These are phyloP conservation scores for Hyperoodon ampullatus DNA, from an alignment of 2,113 vertebrate species.

Conservation along the genomic window DNA sequence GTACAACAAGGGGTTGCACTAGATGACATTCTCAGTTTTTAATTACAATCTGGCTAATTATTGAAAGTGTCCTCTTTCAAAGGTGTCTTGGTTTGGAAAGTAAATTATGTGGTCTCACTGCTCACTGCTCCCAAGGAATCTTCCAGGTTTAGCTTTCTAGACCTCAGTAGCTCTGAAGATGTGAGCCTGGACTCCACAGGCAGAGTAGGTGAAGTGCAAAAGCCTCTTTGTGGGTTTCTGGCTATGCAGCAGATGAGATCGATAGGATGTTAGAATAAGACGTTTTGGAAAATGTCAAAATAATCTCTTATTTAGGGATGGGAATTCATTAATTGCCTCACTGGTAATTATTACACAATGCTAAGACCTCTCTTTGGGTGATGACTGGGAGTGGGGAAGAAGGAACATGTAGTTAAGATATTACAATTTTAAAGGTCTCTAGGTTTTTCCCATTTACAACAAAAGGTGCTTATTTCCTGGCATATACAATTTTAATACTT, in stretches of 20 bases:
- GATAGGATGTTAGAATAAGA: not conserved
- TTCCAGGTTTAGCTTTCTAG: not conserved
- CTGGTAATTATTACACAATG: not conserved
- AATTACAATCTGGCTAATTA: not conserved
- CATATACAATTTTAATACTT: not conserved
- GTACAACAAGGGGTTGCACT: not conserved
- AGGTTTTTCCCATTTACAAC: not conserved
- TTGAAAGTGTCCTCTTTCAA: not conserved
- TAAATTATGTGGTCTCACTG: not conserved
- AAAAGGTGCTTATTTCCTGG: not conserved
- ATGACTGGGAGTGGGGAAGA: not conserved
- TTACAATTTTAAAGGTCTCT: not conserved
- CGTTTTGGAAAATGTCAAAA: not conserved
- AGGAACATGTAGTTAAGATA: not conserved
- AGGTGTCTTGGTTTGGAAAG: not conserved
- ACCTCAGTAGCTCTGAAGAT: not conserved
- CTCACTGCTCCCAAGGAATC: not conserved
- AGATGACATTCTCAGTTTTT: not conserved
- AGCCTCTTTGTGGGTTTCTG: rapidly evolving
- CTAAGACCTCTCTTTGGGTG: not conserved
- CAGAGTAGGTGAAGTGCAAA: not conserved
- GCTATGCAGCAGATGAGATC: not conserved
- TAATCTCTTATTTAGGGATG: not conserved
- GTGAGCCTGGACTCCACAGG: not conserved
- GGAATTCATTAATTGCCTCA: slow-evolving; percentile 10